Percentiles rank a stretch among this genome's conserved stretches.
Evolutionary conservation across 1,140 invertebrate genomes (phyloP).

Genomic region (Colletes latitarsis): DNA sequence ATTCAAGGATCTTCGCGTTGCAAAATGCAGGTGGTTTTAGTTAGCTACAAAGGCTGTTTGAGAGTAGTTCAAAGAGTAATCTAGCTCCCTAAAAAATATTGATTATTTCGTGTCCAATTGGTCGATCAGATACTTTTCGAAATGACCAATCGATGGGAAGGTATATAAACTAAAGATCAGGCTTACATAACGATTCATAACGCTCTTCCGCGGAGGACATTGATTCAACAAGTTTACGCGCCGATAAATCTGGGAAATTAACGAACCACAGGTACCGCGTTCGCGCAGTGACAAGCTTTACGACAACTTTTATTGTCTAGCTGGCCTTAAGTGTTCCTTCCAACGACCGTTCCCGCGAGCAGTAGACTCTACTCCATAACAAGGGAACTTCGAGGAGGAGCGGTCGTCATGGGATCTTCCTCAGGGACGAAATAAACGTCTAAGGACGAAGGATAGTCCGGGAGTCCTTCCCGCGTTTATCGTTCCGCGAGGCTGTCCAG

Average conservation of each 20-base stretch:
- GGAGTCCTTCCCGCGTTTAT: constrained; percentile 45
- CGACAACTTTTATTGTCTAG: constrained; percentile 64
- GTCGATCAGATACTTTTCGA: no score
- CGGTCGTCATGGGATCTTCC: constrained; percentile 7
- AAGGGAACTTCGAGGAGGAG: constrained; percentile 45
- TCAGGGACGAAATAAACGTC: constrained; percentile 57
- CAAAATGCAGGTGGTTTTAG: no score
- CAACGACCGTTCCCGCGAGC: constrained; percentile 2
- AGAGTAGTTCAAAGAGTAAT: no score
- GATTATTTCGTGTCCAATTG: no score
- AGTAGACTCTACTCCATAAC: constrained; percentile 31
- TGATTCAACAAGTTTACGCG: constrained; percentile 64
- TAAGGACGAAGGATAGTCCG: constrained; percentile 21
- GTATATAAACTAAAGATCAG: constrained; percentile 1
- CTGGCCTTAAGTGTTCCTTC: constrained; percentile 24
- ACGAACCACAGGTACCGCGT: constrained; percentile 32
- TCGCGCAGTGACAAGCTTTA: constrained; percentile 55
- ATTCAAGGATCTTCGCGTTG: no score
- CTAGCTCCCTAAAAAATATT: no score
- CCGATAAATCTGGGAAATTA: constrained; percentile 63
- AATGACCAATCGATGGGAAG: not conserved
- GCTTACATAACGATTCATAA: constrained; percentile 39
- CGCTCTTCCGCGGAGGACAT: constrained; percentile 23
- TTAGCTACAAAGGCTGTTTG: no score
- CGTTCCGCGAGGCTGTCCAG: constrained; percentile 30